Conservation (phyloP, 1,140 invertebrate genomes). For the Brachionus rubens region DNA sequence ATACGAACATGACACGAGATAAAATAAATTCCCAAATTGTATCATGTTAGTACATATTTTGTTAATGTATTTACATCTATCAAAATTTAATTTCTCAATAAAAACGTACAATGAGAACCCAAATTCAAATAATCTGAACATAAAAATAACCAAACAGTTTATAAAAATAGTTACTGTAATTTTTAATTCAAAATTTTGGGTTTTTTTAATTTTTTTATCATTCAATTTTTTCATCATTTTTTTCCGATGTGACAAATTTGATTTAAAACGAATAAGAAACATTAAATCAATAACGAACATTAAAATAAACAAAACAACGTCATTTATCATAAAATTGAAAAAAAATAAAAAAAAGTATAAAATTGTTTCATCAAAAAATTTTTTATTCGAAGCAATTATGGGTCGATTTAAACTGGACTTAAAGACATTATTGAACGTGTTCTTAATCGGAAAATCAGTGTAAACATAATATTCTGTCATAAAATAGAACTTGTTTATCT, state of each 20-base stretch:
- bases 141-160: neutral
- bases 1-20: slow-evolving; percentile 6
- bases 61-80: neutral
- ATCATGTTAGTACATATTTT: slow-evolving; percentile 1
- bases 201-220: neutral
- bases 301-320: neutral
- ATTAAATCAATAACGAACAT: neutral
- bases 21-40: neutral
- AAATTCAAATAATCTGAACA: neutral
- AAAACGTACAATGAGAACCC: neutral
- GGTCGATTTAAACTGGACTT: neutral
- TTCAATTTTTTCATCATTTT: neutral
- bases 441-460: slow-evolving; percentile 9
- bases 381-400: neutral
- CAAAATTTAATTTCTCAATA: neutral
- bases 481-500: neutral
- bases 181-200: neutral
- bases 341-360: neutral
- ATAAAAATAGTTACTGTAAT: neutral
- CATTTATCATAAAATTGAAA: slow-evolving; percentile 5
- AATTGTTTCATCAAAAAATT: neutral
- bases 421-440: neutral
- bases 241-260: neutral
- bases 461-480: neutral
- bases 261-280: neutral